Base-by-base conservation (phyloP, 2,113 vertebrate genomes). In the Puma concolor region DNA sequence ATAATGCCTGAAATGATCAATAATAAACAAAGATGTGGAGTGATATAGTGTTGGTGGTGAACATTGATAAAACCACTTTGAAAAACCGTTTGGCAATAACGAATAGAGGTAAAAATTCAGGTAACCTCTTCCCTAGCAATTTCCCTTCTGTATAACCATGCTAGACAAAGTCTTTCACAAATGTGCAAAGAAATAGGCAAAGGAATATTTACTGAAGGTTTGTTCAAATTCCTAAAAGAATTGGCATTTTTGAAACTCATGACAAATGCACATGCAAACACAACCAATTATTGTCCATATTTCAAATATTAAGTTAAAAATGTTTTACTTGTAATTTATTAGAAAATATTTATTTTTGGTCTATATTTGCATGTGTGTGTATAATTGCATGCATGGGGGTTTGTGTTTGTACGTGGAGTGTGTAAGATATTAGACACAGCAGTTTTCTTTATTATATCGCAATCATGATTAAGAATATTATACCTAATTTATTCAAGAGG, bases 91-190 rank as follows among this genome's bases (percentile, higher is more conserved):
- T 79, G 64, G 52, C 12, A 54, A 25, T 71, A 71, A 52, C 63
- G 44, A n/a, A 4, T 25, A 63, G n/a, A 14, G 10, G 16, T 29
- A n/a, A 89, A 83, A 69, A 88, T 29, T 5, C 19, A 41, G 7
- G 14, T 50, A 27, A 36, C 3, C 9, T 57, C 0, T 9, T 4
- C 8, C 5, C 25, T 25, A 50, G 17, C 2, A 38, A 21, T n/a
- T 52, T 29, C 23, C 23, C 3, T 6, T 6, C 19, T 41, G 1
- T 25, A 14, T 7, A 16, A 13, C 29, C 3, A 1, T 29, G 8
- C 12, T 74, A 77, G 33, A 36, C 4, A 54, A 54, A 74, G 15
- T 64, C 69, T 82, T 82, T 0, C 16, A 44, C 2, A 12, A 21
- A 7, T 31, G 2, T 4, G 4, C 31, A 63, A 48, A 57, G 3